These are phyloP conservation scores for Callionymus lyra DNA, from an alignment of 2,113 vertebrate genomes.

Conservation along the genomic window DNA sequence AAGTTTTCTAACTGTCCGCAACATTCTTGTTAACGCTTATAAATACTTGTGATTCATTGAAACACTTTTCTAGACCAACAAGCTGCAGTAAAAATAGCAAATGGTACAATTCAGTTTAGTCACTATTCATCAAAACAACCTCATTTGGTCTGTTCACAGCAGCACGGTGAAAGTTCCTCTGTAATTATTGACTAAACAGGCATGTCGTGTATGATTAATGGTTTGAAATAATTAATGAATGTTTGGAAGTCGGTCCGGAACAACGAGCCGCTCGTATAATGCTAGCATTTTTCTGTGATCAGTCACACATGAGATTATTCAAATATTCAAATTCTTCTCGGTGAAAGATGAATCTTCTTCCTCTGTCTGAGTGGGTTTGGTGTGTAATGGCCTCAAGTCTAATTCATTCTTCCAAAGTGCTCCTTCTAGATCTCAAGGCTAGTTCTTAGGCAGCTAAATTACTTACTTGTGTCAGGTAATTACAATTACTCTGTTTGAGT, in stretches of 20 bases:
- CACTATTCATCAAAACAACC: too few relatives aligned
- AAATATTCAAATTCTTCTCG: constrained; percentile 38
- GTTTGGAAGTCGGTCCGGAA: constrained; percentile 23
- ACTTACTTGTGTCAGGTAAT: constrained; percentile 66
- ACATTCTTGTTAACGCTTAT: too few relatives aligned
- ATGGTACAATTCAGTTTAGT: too few relatives aligned
- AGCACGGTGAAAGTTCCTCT: constrained; percentile 39
- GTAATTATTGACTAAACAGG: constrained; percentile 54
- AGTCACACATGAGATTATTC: constrained; percentile 26
- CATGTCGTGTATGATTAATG: constrained; percentile 51
- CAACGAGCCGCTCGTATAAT: constrained; percentile 31
- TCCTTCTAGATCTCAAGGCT: constrained; percentile 44
- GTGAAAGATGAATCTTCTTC: constrained; percentile 43
- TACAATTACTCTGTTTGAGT: constrained; percentile 60
- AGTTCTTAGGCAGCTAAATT: constrained; percentile 52
- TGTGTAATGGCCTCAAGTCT: constrained; percentile 44
- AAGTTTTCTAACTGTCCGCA: too few relatives aligned
- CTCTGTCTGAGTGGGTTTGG: constrained; percentile 33
- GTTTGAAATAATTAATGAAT: constrained; percentile 43
- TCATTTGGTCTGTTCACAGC: constrained; percentile 32
- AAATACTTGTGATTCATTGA: too few relatives aligned
- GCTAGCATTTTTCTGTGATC: constrained; percentile 20
- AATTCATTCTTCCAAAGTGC: constrained; percentile 52
- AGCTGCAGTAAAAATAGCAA: too few relatives aligned
- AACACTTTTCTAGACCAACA: too few relatives aligned